Percentiles rank a stretch among this genome's conserved stretches.
Evolutionary conservation across 2,888 invertebrate genomes (phyloP).

Genomic region (Dendrolimus pini): DNA sequence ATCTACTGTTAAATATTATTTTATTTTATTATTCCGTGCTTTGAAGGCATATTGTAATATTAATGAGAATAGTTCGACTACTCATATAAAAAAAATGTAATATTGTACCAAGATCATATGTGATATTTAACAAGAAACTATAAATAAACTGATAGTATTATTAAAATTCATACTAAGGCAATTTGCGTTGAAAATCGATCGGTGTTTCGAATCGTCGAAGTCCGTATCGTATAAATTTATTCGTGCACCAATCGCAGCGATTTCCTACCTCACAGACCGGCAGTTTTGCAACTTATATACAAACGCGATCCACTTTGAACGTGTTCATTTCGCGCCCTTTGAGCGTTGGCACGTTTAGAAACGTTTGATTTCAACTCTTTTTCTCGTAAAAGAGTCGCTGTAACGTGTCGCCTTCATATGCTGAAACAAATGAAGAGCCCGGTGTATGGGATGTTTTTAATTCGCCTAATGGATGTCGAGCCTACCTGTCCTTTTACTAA

Average conservation of each 20-base stretch:
- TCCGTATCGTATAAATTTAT: slow-evolving; percentile 44
- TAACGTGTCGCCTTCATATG: slow-evolving; percentile 45
- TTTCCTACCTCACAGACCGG: slow-evolving; percentile 42
- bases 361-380: slow-evolving; percentile 66
- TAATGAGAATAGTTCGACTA: no score
- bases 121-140: neutral
- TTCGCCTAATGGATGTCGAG: slow-evolving; percentile 70
- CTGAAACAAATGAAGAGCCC: slow-evolving; percentile 56
- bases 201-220: no score
- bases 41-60: no score
- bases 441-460: slow-evolving; percentile 62
- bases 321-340: slow-evolving; percentile 63
- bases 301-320: slow-evolving; percentile 55
- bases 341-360: slow-evolving; percentile 49
- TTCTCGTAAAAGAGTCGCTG: slow-evolving; percentile 35
- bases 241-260: slow-evolving; percentile 52
- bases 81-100: neutral
- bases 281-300: slow-evolving; percentile 43
- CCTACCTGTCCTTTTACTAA: slow-evolving; percentile 54
- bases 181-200: no score
- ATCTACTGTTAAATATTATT: no score
- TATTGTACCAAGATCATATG: neutral
- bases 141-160: neutral
- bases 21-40: no score
- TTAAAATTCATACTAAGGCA: no score